Evolutionary conservation across 2,797 vertebrate species (phyloP), one percentile per base, ranked within the genome.

Genomic region (Tenualosa thibaudeaui): DNA sequence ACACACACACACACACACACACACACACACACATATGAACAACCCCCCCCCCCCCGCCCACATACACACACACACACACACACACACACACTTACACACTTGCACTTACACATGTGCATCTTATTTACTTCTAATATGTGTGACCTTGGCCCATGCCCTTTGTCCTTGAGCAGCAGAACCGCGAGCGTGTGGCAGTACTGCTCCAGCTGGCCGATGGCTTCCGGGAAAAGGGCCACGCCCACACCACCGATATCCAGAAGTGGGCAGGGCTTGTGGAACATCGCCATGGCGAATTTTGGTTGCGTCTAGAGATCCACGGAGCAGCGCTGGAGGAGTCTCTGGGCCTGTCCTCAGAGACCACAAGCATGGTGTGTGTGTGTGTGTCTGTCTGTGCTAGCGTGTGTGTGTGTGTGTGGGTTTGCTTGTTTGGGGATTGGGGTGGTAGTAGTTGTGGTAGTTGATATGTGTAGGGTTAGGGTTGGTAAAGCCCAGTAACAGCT

Each of bases 151-250:
- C 65, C 86, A 87, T 81, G 92, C 90, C 37, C 31, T 82, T 54
- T 50, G 82, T 51, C 65, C 17, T 43, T 92, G 90, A 82, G 13
- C 91, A 99, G 98, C 98, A 99, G 99, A 99, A 98, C 93, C 99
- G 99, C 96, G 98, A 99, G 93, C 96, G 98, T 0, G 98, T 99
- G 91, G 99, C 99, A 95, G 95, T 99, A 91, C 95, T 99, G 94
- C 99, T 99, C 94, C 98, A 99, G 94, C 94, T 99, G 92, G 98
- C 98, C 0, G 98, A 99, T 68, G 98, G 98, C 90, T 99, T 99
- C 95, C 99, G 98, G 89, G 98, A 99, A 92, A 99, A 99, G 91
- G 97, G 98, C 85, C 98, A 99, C 95, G 97, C 98, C 92, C 98
- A 99, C 81, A 96, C 98, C 2, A 95, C 95, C 58, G 98, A 99